These are phyloP conservation scores for Hyphantria cunea DNA, from an alignment of 1,140 invertebrate genomes.

Conservation along the genomic window DNA sequence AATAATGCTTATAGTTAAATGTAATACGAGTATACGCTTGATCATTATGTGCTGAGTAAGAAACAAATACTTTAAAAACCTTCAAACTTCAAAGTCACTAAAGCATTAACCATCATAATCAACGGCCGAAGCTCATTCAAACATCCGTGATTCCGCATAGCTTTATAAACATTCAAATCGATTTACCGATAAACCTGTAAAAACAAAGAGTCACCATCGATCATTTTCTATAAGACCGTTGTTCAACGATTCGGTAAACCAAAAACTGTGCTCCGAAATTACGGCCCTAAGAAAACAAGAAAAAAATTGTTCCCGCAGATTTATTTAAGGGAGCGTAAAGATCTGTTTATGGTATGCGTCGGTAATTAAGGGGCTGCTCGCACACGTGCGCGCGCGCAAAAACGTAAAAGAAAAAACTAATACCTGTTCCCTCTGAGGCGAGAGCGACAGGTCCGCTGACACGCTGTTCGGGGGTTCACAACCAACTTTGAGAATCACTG, in stretches of 20 bases:
- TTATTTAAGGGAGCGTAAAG: conserved; percentile 81
- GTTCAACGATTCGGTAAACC: conserved; percentile 56
- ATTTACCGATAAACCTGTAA: conserved; percentile 61
- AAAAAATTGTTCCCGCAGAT: conserved; percentile 70
- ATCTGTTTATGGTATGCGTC: conserved; percentile 81
- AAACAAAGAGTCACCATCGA: conserved; percentile 73
- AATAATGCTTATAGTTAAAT: no score
- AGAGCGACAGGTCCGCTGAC: conserved; percentile 76
- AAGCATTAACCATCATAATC: conserved; percentile 12
- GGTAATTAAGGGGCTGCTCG: conserved; percentile 75
- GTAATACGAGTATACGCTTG: no score
- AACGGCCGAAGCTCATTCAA: conserved; percentile 29
- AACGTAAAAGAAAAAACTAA: conserved; percentile 70
- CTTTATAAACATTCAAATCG: conserved; percentile 44
- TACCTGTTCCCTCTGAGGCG: conserved; percentile 66
- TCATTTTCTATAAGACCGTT: conserved; percentile 53
- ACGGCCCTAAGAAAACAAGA: conserved; percentile 75
- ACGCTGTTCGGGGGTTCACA: conserved; percentile 49
- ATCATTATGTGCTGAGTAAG: background rate
- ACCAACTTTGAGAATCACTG: conserved; percentile 50
- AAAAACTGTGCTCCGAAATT: conserved; percentile 66
- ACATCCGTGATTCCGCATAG: conserved; percentile 40
- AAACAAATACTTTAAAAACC: background rate
- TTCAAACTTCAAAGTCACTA: background rate
- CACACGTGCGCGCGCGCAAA: conserved; percentile 75